A percentile compares a stretch with the other conserved stretches of the same genome.
Evolutionary conservation across 2,113 vertebrate species (phyloP).

Genomic region (Lagopus leucura): DNA sequence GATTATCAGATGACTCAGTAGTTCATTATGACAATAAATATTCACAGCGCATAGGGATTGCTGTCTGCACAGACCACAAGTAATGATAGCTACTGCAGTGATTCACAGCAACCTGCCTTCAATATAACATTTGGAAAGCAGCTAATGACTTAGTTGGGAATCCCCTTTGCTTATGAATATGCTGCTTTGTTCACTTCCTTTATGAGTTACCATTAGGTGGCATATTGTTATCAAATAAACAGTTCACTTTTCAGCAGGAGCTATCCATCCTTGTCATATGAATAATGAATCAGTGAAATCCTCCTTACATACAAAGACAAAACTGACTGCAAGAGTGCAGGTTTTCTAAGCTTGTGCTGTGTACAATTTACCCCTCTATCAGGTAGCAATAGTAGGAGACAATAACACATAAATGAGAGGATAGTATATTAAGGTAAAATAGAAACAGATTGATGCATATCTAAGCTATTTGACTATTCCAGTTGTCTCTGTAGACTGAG

Average conservation of each 20-base stretch:
- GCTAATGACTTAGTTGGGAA: slow-evolving; percentile 49
- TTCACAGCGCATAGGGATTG: background rate
- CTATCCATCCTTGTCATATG: background rate
- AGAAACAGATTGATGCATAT: background rate
- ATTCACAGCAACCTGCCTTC: slow-evolving; percentile 29
- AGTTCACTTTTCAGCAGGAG: slow-evolving; percentile 27
- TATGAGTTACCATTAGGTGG: slow-evolving; percentile 39
- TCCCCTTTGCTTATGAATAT: slow-evolving; percentile 48
- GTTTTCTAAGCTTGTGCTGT: background rate
- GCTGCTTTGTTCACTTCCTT: slow-evolving; percentile 51
- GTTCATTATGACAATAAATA: slow-evolving; percentile 45
- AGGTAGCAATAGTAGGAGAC: background rate
- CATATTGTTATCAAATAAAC: slow-evolving; percentile 58
- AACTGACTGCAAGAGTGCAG: background rate
- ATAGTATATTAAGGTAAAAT: background rate
- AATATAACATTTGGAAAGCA: slow-evolving; percentile 44
- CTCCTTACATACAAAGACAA: background rate
- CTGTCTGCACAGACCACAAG: background rate
- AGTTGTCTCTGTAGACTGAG: background rate
- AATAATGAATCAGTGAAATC: slow-evolving; percentile 18
- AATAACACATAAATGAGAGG: background rate
- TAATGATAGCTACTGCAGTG: slow-evolving; percentile 5
- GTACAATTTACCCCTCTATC: background rate
- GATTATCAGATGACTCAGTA: background rate
- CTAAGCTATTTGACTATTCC: background rate